Evolutionary conservation across 2,113 vertebrate species (phyloP).

Genomic region (Cyphomyrus discorhynchus): DNA sequence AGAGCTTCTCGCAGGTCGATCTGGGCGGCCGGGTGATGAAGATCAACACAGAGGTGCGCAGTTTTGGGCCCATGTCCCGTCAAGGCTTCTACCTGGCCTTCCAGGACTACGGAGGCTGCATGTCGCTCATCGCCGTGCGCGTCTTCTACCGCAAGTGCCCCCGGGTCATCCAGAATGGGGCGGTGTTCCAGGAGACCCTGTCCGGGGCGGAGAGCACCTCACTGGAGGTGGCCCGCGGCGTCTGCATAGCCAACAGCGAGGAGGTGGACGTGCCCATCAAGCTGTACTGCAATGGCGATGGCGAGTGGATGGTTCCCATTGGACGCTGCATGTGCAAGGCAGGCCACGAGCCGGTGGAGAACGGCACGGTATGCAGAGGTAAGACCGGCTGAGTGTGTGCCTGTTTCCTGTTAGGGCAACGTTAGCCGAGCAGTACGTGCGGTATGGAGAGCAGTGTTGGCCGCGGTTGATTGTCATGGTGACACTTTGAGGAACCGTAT

Average conservation of each 20-base stretch:
- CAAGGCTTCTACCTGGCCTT: constrained; percentile 90
- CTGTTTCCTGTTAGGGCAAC: not conserved
- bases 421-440: not conserved
- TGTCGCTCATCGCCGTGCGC: constrained; percentile 86
- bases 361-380: constrained; percentile 84
- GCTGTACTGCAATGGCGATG: constrained; percentile 89
- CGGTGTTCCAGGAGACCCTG: constrained; percentile 84
- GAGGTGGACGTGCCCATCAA: constrained; percentile 96
- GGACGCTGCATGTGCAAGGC: constrained; percentile 90
- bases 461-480: not conserved
- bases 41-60: constrained; percentile 90
- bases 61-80: constrained; percentile 86
- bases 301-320: constrained; percentile 95
- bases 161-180: constrained; percentile 75
- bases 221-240: constrained; percentile 80
- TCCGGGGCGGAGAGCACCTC: constrained; percentile 95
- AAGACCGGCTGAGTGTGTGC: constrained; percentile 29
- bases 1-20: constrained; percentile 95
- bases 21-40: constrained; percentile 90
- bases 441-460: not conserved
- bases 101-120: constrained; percentile 94
- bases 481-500: not conserved
- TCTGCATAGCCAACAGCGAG: constrained; percentile 81
- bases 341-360: constrained; percentile 77
- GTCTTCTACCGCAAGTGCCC: constrained; percentile 95